phyloP scores from a whole-genome alignment of 2,113 vertebrate species.

The Gambusia holbrooki region DNA sequence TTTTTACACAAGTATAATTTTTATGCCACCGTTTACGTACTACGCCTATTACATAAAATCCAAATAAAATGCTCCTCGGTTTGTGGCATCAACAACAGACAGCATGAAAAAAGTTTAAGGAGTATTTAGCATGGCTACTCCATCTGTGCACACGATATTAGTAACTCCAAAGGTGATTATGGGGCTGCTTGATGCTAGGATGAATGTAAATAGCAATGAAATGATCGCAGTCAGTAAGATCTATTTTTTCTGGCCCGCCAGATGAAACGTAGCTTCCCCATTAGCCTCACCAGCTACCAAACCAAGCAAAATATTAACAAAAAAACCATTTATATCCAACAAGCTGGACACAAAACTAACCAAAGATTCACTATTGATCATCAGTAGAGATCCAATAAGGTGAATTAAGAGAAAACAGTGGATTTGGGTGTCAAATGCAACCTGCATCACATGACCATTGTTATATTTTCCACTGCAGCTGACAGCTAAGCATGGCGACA shows the following conservation, averaged over 20 bases:
- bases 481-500: slow-evolving; percentile 21
- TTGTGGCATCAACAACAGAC: neutral
- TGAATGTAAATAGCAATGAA: no score
- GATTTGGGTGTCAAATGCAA: slow-evolving; percentile 45
- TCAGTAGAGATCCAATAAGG: slow-evolving; percentile 2
- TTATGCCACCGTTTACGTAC: neutral
- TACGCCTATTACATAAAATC: neutral
- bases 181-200: no score
- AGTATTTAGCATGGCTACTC: neutral
- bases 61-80: neutral
- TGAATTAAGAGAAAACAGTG: slow-evolving; percentile 48
- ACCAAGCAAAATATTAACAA: neutral
- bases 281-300: neutral
- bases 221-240: neutral
- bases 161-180: neutral
- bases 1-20: no score
- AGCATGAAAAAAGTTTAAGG: neutral
- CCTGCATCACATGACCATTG: slow-evolving; percentile 60
- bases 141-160: neutral
- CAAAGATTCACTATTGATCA: slow-evolving; percentile 36
- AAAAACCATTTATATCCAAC: neutral
- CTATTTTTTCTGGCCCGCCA: neutral
- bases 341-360: neutral
- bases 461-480: slow-evolving; percentile 64
- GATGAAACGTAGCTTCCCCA: neutral